phyloP scores from a whole-genome alignment of 2,797 vertebrate genomes.

The Syndactyla subalaris region DNA sequence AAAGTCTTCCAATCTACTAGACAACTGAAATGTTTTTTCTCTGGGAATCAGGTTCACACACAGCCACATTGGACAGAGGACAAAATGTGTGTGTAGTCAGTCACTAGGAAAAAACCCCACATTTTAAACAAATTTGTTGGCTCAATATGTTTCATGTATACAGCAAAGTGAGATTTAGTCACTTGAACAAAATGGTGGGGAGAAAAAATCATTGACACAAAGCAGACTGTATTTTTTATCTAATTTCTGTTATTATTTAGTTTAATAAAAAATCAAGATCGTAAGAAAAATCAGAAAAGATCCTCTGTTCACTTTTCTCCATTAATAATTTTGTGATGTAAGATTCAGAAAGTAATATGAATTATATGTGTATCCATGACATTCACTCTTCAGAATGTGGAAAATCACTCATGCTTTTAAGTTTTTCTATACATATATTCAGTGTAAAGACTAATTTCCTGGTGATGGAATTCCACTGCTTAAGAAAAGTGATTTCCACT shows the following conservation, averaged over 20 bases:
- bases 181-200: background rate
- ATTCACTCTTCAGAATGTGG: background rate
- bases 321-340: background rate
- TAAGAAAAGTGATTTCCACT: background rate
- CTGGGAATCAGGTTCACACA: background rate
- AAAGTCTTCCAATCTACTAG: background rate
- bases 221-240: background rate
- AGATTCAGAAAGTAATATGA: background rate
- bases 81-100: background rate
- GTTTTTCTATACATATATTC: background rate
- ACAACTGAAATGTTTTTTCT: background rate
- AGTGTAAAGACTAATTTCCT: background rate
- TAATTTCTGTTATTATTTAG: background rate
- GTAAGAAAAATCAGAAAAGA: background rate
- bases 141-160: background rate
- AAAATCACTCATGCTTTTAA: background rate
- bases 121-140: background rate
- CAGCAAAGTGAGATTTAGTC: background rate
- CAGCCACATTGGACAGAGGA: background rate
- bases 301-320: background rate
- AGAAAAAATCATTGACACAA: background rate
- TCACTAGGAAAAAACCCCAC: background rate
- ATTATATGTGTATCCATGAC: background rate
- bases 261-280: background rate
- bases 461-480: background rate